phyloP scores from a whole-genome alignment of 2,888 invertebrate genomes.

The Lottia scabra region DNA sequence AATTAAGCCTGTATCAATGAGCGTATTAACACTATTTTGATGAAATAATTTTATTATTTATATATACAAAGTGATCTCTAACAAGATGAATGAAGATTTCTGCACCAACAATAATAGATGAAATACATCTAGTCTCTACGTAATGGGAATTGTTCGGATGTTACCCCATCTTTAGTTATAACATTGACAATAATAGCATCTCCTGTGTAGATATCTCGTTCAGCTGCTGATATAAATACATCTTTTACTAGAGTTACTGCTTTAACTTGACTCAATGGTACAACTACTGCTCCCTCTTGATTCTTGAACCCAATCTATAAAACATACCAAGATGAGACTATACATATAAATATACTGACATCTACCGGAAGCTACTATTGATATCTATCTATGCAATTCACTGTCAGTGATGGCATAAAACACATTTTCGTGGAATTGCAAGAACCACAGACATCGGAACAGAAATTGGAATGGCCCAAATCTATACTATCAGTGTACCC shows the following conservation, averaged over 20 bases:
- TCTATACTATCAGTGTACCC: too few relatives aligned
- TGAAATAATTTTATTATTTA: too few relatives aligned
- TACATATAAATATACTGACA: too few relatives aligned
- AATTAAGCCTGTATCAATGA: too few relatives aligned
- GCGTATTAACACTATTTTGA: too few relatives aligned
- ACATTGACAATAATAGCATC: constrained; percentile 88
- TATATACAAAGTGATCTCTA: not conserved
- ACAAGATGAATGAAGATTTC: not conserved
- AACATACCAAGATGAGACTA: not conserved
- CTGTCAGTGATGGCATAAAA: too few relatives aligned
- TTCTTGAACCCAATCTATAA: constrained; percentile 87
- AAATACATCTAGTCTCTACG: constrained; percentile 81
- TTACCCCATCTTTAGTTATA: constrained; percentile 88
- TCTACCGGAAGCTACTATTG: not conserved
- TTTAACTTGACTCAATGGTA: constrained; percentile 80
- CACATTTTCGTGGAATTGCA: too few relatives aligned
- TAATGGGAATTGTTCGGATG: constrained; percentile 78
- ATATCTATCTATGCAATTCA: too few relatives aligned
- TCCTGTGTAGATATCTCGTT: constrained; percentile 97
- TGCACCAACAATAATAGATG: not conserved
- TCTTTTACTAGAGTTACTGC: constrained; percentile 91
- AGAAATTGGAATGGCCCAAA: too few relatives aligned
- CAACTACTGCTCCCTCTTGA: constrained; percentile 77
- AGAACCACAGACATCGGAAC: too few relatives aligned
- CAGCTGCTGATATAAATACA: constrained; percentile 96